Base-by-base conservation (phyloP, 2,113 vertebrate species). In the Tauraco erythrolophus region DNA sequence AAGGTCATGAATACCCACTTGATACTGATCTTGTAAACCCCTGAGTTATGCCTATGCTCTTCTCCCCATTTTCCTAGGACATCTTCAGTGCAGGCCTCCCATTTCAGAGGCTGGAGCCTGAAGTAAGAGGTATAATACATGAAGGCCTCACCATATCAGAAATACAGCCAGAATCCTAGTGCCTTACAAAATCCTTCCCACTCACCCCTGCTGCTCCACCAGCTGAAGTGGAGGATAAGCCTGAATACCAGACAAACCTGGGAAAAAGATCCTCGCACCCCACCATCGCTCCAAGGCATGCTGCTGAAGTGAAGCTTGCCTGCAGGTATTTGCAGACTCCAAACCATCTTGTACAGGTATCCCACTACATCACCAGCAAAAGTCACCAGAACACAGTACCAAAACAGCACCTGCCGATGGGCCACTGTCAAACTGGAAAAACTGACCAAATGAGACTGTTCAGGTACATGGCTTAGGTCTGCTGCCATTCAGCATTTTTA, bases 321-420 rank as follows among this genome's bases (percentile, higher is more conserved):
- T 54, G 28, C 10, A 94, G 22, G 7, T 41, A 35, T 30, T 28
- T 66, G 33, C 16, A 35, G n/a, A 51, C 4, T 57, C 18, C 39
- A 77, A 51, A 68, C 5, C 8, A 28, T 6, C n/a, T 60, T 0
- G 0, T 7, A 46, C 6, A 50, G 30, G 10, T 25, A 64, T 43
- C 31, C 23, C 61, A 45, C 18, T 10, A 17, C 3, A 18, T 2
- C 22, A 74, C 24, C 18, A 76, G 41, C 9, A 85, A 76, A 89
- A 60, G n/a, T 24, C 31, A 50, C 5, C 0, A 1, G 19, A 66
- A 71, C 8, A 41, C 27, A 31, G 19, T 2, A 46, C 35, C 46
- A 54, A 66, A 83, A 50, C 8, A 83, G 4, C 30, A 84, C 3
- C 14, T 48, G 24, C 15, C 45, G 57, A 30, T 0, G 0, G 23